Conservation (phyloP, 2,113 vertebrate species). For the Ameiurus melas region DNA sequence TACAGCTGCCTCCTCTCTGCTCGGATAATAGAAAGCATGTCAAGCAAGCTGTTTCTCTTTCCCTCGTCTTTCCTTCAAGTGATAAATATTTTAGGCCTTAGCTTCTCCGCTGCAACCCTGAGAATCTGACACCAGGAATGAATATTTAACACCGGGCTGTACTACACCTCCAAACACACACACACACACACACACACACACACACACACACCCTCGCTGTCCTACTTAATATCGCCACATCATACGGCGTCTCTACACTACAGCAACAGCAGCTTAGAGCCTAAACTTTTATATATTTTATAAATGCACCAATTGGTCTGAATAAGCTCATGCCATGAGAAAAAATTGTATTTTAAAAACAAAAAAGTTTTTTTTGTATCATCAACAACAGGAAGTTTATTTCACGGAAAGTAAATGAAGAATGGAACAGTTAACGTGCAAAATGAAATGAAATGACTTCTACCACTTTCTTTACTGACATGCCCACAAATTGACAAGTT, state of each 20-base stretch:
- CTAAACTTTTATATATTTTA: neutral
- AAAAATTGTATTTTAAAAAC: neutral
- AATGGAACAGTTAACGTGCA: neutral
- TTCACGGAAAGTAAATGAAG: neutral
- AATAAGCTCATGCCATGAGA: neutral
- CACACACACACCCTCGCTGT: conserved; percentile 29
- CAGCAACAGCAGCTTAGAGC: conserved; percentile 4
- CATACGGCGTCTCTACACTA: neutral
- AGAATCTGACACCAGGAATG: conserved; percentile 64
- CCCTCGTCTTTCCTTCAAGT: conserved; percentile 34
- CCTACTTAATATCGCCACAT: conserved; percentile 42
- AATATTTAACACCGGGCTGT: conserved; percentile 69
- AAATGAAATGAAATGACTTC: neutral
- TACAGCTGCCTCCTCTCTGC: neutral
- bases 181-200: neutral
- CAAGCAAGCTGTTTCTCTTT: conserved; percentile 32
- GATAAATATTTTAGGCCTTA: conserved; percentile 58
- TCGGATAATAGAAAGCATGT: conserved; percentile 49
- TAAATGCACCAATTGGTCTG: neutral
- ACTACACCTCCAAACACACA: conserved; percentile 36
- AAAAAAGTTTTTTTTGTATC: neutral
- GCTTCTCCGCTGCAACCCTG: conserved; percentile 53
- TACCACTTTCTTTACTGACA: neutral
- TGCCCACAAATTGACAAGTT: neutral
- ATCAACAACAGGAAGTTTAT: neutral